phyloP scores from a whole-genome alignment of 2,797 vertebrate genomes.

The Pantherophis vulpinus region DNA sequence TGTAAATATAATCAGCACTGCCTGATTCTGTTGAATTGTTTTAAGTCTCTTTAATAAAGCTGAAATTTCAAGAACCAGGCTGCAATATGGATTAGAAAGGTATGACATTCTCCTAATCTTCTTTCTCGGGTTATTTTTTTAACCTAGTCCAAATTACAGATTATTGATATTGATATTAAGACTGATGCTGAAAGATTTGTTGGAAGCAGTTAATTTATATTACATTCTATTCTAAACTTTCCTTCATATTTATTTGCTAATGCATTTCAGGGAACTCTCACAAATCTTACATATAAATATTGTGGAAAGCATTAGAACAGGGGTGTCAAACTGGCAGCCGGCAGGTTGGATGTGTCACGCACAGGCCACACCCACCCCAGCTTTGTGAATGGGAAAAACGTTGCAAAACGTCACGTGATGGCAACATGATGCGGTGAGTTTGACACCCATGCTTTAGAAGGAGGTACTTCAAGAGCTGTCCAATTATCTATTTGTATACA shows the following conservation, averaged over 20 bases:
- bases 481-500: not conserved
- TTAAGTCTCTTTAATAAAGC: not conserved
- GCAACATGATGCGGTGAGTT: too few relatives aligned
- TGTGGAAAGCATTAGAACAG: not conserved
- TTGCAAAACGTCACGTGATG: too few relatives aligned
- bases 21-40: not conserved
- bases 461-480: not conserved
- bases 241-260: not conserved
- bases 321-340: too few relatives aligned
- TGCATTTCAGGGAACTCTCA: not conserved
- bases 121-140: slow-evolving; percentile 17
- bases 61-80: slow-evolving; percentile 16
- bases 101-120: not conserved
- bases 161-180: not conserved
- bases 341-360: too few relatives aligned
- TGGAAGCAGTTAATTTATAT: not conserved
- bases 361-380: too few relatives aligned
- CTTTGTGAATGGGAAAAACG: too few relatives aligned
- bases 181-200: not conserved
- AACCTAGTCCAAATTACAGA: slow-evolving; percentile 8
- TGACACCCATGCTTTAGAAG: too few relatives aligned
- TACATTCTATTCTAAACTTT: not conserved
- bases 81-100: not conserved
- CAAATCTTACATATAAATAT: not conserved
- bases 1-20: not conserved